These are phyloP conservation scores for Pantherophis guttatus DNA, from an alignment of 2,113 vertebrate species.

Conservation along the genomic window DNA sequence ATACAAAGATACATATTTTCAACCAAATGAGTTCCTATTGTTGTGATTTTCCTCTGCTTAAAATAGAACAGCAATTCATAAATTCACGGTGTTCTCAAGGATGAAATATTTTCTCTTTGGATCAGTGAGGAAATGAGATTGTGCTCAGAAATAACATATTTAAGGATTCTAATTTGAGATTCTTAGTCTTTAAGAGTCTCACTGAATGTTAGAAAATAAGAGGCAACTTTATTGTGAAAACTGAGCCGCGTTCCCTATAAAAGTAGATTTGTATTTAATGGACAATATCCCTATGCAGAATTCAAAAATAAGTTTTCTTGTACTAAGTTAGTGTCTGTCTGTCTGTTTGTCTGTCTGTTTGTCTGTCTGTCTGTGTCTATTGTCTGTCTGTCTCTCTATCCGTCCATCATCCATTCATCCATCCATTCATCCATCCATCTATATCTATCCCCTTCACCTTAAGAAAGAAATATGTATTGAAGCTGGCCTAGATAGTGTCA, in stretches of 20 bases:
- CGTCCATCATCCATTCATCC: too few relatives aligned
- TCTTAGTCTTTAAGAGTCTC: background rate
- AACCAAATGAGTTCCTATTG: conserved; percentile 7
- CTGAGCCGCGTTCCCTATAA: background rate
- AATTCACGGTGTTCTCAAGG: background rate
- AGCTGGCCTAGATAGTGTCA: background rate
- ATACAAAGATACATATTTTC: background rate
- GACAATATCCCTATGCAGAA: background rate
- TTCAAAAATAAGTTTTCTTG: background rate
- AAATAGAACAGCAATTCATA: background rate
- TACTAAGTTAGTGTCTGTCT: background rate
- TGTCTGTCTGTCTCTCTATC: too few relatives aligned
- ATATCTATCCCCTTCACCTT: background rate
- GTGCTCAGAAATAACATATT: background rate
- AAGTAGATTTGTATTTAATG: background rate
- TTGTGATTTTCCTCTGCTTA: background rate
- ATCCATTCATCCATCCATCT: too few relatives aligned
- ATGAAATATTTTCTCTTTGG: background rate
- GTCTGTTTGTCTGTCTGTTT: too few relatives aligned
- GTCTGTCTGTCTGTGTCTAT: too few relatives aligned
- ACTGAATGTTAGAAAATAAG: background rate
- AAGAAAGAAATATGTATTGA: background rate
- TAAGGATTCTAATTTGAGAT: background rate
- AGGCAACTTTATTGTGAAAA: background rate
- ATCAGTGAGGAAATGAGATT: background rate